phyloP scores from a whole-genome alignment of 2,888 invertebrate species.

The Heliconius cydno region DNA sequence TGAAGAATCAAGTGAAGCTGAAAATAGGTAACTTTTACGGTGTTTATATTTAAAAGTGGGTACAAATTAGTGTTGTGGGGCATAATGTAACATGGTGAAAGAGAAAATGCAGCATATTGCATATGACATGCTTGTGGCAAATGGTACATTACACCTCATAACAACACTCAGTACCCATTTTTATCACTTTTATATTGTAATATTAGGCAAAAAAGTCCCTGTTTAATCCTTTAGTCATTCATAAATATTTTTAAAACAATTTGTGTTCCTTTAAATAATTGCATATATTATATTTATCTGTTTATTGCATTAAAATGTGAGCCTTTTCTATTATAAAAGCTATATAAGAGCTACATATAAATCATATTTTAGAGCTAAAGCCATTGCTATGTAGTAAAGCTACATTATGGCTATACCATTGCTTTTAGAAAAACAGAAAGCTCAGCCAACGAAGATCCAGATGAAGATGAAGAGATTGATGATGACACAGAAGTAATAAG shows the following conservation, averaged over 20 bases:
- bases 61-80: neutral
- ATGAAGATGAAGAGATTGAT: slow-evolving; percentile 56
- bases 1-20: slow-evolving; percentile 54
- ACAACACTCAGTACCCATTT: neutral
- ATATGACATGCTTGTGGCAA: neutral
- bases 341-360: neutral
- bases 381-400: slow-evolving; percentile 51
- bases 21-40: slow-evolving; percentile 48
- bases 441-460: slow-evolving; percentile 51
- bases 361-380: slow-evolving; percentile 30
- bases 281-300: slow-evolving; percentile 3
- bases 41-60: neutral
- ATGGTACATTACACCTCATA: neutral
- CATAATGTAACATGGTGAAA: neutral
- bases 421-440: slow-evolving; percentile 47
- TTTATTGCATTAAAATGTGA: neutral
- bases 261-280: neutral
- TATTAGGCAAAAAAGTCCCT: neutral
- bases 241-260: slow-evolving; percentile 2
- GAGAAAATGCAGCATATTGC: neutral
- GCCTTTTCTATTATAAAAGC: neutral
- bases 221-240: neutral
- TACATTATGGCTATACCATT: slow-evolving; percentile 42
- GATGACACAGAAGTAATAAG: slow-evolving; percentile 75
- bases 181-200: neutral